Percentiles rank a stretch among this genome's conserved stretches.
phyloP scores from a whole-genome alignment of 1,140 invertebrate species.

The Apocrypta bakeri region DNA sequence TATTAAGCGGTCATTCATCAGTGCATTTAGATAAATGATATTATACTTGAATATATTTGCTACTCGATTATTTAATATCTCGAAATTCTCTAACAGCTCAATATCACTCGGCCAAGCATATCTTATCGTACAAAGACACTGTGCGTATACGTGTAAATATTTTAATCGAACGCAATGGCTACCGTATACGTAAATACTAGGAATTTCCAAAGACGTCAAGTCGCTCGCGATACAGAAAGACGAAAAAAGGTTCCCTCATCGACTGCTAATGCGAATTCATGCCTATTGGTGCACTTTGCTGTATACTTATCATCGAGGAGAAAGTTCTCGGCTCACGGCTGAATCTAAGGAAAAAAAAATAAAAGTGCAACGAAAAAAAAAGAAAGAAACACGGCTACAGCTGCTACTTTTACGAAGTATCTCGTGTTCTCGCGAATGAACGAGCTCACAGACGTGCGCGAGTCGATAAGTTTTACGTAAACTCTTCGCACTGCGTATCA shows the following conservation, averaged over 20 bases:
- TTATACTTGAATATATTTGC: neutral
- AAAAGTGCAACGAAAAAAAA: neutral
- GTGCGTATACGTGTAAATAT: neutral
- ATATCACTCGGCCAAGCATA: no score
- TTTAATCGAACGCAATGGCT: neutral
- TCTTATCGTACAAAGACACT: conserved; percentile 17
- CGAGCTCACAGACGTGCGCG: neutral
- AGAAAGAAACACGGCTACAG: neutral
- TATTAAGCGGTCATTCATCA: no score
- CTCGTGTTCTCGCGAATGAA: neutral
- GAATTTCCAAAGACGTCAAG: no score
- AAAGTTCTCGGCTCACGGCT: neutral
- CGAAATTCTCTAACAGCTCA: neutral
- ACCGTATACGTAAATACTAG: neutral
- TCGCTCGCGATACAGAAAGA: no score
- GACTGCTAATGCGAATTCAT: neutral
- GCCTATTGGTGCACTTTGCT: neutral
- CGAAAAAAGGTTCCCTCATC: neutral
- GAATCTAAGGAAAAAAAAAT: conserved; percentile 3
- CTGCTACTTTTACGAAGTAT: conserved; percentile 24
- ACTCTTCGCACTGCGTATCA: neutral
- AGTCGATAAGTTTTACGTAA: conserved; percentile 28
- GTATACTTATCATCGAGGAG: conserved; percentile 17
- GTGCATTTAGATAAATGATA: no score
- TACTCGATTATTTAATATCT: neutral